A percentile compares a stretch with the other conserved stretches of the same genome.
Conservation (phyloP, 2,113 vertebrate species). For the Cheilinus undulatus region DNA sequence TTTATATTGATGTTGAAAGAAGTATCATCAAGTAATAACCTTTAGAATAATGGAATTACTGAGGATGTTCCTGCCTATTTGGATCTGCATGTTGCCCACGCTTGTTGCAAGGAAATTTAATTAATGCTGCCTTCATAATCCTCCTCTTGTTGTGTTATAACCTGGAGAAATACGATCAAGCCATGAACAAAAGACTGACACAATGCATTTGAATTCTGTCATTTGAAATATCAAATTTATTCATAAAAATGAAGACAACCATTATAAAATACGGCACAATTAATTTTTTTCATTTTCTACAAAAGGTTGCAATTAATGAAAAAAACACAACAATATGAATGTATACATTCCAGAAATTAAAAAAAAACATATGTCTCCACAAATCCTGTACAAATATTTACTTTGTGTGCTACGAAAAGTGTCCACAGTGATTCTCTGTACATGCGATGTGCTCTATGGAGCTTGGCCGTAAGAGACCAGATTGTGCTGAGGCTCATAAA, state of each 20-base stretch:
- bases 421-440: slow-evolving; percentile 40
- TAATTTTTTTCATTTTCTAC: slow-evolving; percentile 30
- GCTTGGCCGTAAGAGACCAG: slow-evolving; percentile 8
- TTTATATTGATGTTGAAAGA: too few relatives aligned
- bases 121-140: too few relatives aligned
- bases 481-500: slow-evolving; percentile 77
- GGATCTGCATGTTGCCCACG: too few relatives aligned
- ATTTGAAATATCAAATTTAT: slow-evolving; percentile 33
- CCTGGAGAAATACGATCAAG: neutral
- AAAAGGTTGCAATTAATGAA: slow-evolving; percentile 48
- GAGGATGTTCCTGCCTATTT: too few relatives aligned
- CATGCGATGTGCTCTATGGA: neutral
- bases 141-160: neutral
- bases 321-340: slow-evolving; percentile 45
- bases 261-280: slow-evolving; percentile 54
- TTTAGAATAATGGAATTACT: too few relatives aligned
- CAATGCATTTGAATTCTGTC: neutral
- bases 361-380: slow-evolving; percentile 25
- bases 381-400: slow-evolving; percentile 67
- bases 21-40: too few relatives aligned
- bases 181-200: too few relatives aligned
- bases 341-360: slow-evolving; percentile 38
- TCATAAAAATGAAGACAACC: slow-evolving; percentile 47
- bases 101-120: neutral
- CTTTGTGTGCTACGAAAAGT: slow-evolving; percentile 49